phyloP scores from a whole-genome alignment of 1,140 invertebrate genomes.

The Atta colombica region DNA sequence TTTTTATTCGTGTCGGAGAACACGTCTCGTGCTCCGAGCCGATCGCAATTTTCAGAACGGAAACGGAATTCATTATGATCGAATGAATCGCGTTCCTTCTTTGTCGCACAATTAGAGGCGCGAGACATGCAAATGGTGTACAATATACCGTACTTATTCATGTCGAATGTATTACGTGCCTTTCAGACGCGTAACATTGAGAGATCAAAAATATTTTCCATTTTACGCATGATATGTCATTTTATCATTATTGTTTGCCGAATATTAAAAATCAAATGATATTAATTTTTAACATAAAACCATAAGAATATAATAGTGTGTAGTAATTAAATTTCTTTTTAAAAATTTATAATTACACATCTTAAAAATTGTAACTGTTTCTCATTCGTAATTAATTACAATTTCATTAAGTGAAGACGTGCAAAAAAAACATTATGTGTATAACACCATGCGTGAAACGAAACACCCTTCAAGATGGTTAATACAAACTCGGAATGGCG shows the following conservation, averaged over 20 bases:
- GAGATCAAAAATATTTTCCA: background rate
- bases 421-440: background rate
- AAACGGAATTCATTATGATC: slow-evolving; percentile 58
- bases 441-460: too few species aligned
- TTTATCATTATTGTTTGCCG: too few species aligned
- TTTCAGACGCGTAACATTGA: background rate
- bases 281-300: slow-evolving; percentile 1
- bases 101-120: background rate
- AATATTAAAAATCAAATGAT: too few species aligned
- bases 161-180: background rate
- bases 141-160: background rate
- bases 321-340: background rate
- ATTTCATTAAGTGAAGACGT: background rate
- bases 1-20: slow-evolving; percentile 50
- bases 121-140: background rate
- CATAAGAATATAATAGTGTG: background rate
- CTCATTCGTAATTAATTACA: background rate
- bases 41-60: slow-evolving; percentile 50
- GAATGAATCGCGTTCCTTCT: background rate
- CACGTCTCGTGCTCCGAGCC: slow-evolving; percentile 3
- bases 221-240: too few species aligned
- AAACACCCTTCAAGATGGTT: background rate
- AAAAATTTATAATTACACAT: background rate
- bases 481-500: background rate
- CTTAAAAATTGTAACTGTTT: background rate